Conservation (phyloP, 2,888 invertebrate species). For the Agrochola macilenta region DNA sequence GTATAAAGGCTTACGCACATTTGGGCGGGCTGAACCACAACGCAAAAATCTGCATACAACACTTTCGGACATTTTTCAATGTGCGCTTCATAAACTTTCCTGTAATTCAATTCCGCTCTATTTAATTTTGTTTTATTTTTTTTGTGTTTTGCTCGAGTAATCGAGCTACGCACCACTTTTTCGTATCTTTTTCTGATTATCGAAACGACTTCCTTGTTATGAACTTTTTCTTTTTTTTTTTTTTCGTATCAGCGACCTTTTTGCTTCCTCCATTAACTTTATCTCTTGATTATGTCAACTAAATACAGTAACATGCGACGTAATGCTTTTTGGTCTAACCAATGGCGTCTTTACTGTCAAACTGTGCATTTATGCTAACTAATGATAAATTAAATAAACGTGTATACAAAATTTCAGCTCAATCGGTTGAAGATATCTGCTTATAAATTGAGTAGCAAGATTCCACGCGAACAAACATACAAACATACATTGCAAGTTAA, state of each 20-base stretch:
- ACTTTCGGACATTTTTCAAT: too few relatives aligned
- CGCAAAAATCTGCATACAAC: too few relatives aligned
- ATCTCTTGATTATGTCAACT: conserved; percentile 21
- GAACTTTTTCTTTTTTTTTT: background rate
- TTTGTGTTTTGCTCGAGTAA: background rate
- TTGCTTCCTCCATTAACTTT: background rate
- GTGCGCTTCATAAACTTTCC: background rate
- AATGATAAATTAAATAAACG: background rate
- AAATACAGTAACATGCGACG: too few relatives aligned
- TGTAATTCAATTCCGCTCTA: background rate
- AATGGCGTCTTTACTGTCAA: background rate
- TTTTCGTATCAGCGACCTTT: background rate
- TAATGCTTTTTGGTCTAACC: background rate
- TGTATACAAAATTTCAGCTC: too few relatives aligned
- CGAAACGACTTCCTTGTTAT: background rate
- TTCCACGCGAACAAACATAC: too few relatives aligned
- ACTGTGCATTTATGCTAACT: background rate
- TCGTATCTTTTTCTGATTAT: background rate
- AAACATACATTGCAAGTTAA: too few relatives aligned
- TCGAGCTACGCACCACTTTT: background rate
- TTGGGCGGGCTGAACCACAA: too few relatives aligned
- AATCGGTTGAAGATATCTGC: too few relatives aligned
- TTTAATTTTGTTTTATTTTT: too few relatives aligned
- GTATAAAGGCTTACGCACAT: too few relatives aligned
- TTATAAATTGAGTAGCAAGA: too few relatives aligned